A percentile compares a stretch with the other conserved stretches of the same genome.
These are phyloP conservation scores for Eupithecia exiguata DNA, from an alignment of 2,888 invertebrate species.

Conservation along the genomic window DNA sequence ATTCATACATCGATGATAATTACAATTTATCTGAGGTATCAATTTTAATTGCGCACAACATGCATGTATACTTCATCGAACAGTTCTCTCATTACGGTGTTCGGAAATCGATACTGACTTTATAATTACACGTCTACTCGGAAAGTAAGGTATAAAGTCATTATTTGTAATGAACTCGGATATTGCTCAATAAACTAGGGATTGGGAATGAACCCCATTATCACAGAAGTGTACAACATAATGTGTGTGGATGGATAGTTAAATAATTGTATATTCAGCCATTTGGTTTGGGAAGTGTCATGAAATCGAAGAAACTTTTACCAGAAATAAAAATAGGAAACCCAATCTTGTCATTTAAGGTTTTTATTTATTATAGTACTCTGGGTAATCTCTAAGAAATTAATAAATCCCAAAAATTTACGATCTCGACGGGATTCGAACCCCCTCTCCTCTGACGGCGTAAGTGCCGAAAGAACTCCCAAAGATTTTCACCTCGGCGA, in stretches of 20 bases:
- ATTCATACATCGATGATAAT: neutral
- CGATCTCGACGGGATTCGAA: too few relatives aligned
- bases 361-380: too few relatives aligned
- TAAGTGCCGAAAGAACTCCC: too few relatives aligned
- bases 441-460: too few relatives aligned
- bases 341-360: too few relatives aligned
- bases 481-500: too few relatives aligned
- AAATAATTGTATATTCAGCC: neutral
- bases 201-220: neutral
- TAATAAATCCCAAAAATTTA: too few relatives aligned
- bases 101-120: slow-evolving; percentile 68
- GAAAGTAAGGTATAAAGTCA: slow-evolving; percentile 4
- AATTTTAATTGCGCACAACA: slow-evolving; percentile 41
- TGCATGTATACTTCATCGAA: slow-evolving; percentile 28
- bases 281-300: neutral
- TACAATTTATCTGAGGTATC: slow-evolving; percentile 23
- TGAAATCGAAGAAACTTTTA: neutral
- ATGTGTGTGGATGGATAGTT: neutral
- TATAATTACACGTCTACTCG: slow-evolving; percentile 65
- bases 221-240: neutral
- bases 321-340: neutral
- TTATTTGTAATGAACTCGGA: slow-evolving; percentile 9
- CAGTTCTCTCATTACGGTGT: slow-evolving; percentile 65
- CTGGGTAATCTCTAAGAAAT: too few relatives aligned
- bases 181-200: neutral